phyloP scores from a whole-genome alignment of 2,113 vertebrate genomes.

The Sylvicapra grimmia region DNA sequence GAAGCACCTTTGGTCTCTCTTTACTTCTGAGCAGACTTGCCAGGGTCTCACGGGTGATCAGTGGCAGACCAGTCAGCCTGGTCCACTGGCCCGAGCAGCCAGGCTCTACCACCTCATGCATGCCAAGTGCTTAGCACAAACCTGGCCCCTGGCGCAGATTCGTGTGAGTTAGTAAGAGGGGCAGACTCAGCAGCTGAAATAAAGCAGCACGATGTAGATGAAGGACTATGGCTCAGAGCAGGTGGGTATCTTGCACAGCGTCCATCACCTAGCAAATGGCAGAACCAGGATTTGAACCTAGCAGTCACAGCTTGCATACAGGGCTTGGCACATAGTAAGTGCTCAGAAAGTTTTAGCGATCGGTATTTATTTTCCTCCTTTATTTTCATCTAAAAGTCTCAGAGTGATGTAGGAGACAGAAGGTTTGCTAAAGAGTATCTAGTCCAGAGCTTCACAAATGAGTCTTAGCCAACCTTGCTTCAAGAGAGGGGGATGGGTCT shows the following conservation, averaged over 20 bases:
- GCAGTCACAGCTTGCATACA: neutral
- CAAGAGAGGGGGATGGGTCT: neutral
- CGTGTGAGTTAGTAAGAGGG: neutral
- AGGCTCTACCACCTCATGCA: neutral
- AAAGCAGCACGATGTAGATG: neutral
- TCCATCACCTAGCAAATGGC: neutral
- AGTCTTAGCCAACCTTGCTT: slow-evolving; percentile 1
- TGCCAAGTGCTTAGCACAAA: neutral
- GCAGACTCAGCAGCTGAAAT: neutral
- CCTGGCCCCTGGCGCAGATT: rapidly evolving
- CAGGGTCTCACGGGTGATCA: neutral
- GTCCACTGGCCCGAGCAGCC: neutral
- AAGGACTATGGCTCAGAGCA: neutral
- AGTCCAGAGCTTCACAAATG: neutral
- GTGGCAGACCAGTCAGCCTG: neutral
- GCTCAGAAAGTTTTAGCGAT: neutral
- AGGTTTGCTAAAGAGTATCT: slow-evolving; percentile 9
- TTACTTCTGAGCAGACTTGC: neutral
- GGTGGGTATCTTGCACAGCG: neutral
- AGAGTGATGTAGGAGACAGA: slow-evolving; percentile 24
- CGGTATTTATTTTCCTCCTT: slow-evolving; percentile 42
- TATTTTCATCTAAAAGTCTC: neutral
- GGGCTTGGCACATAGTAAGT: neutral
- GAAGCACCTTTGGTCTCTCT: neutral
- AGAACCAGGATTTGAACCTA: neutral